These are phyloP conservation scores for Steinernema feltiae DNA, from an alignment of 1,140 invertebrate genomes.

Conservation along the genomic window DNA sequence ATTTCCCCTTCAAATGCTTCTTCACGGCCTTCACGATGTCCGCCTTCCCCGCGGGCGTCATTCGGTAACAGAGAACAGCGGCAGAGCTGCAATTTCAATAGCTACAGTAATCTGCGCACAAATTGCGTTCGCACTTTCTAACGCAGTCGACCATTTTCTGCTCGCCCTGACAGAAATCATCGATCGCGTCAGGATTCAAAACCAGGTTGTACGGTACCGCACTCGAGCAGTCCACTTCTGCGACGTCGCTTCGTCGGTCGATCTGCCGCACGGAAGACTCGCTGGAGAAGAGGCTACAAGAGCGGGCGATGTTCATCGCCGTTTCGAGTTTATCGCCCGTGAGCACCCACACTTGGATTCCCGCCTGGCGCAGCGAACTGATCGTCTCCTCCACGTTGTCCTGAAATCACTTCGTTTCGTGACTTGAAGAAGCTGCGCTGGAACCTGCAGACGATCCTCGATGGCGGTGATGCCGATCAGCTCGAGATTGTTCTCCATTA, in stretches of 20 bases:
- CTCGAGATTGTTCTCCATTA: constrained; percentile 22
- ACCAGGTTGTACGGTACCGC: constrained; percentile 24
- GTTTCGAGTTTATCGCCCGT: constrained; percentile 99
- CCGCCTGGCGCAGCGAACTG: constrained; percentile 74
- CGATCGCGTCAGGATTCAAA: constrained; percentile 14
- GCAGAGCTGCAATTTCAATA: constrained; percentile 23
- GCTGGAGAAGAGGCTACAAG: constrained; percentile 29
- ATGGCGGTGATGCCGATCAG: constrained; percentile 61
- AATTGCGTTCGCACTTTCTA: neutral
- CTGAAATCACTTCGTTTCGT: constrained; percentile 2
- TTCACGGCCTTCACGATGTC: constrained; percentile 83
- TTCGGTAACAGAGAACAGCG: constrained; percentile 84
- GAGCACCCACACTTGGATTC: constrained; percentile 89
- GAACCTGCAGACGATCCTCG: constrained; percentile 35
- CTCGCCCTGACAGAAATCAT: neutral
- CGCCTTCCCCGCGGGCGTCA: constrained; percentile 92
- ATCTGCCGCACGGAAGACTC: constrained; percentile 13
- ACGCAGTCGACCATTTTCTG: neutral
- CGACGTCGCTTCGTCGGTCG: neutral
- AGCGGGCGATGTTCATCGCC: constrained; percentile 64
- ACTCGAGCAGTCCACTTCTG: constrained; percentile 10
- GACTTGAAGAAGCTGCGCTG: neutral
- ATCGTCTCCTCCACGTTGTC: constrained; percentile 72
- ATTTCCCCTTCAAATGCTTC: constrained; percentile 80
- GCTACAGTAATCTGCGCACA: neutral